Evolutionary conservation across 2,797 vertebrate species (phyloP).

Genomic region (Peromyscus aztecus): DNA sequence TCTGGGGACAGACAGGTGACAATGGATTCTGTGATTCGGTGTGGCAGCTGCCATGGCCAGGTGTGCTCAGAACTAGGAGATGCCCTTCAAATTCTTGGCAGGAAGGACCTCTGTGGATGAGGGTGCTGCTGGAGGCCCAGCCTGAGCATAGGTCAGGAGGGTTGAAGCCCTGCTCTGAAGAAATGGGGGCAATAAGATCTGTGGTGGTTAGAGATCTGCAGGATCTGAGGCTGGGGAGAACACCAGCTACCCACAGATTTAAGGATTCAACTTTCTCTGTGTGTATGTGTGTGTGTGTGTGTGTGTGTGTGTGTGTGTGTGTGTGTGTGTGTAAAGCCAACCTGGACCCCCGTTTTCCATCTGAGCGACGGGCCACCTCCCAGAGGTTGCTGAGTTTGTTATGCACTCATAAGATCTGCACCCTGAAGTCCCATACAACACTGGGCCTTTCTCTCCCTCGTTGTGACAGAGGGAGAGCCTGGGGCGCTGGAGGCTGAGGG

Average conservation of each 20-base stretch:
- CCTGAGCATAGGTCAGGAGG: not conserved
- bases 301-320: no score
- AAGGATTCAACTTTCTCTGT: not conserved
- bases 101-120: not conserved
- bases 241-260: not conserved
- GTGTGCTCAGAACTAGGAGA: not conserved
- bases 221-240: no score
- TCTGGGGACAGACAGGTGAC: not conserved
- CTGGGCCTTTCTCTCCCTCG: not conserved
- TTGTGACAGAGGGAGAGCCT: no score
- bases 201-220: not conserved
- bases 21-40: not conserved
- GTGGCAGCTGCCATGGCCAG: conserved; percentile 1
- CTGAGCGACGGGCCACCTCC: not conserved
- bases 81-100: not conserved
- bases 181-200: not conserved
- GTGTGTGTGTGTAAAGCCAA: not conserved
- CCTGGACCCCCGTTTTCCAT: not conserved
- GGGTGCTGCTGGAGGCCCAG: not conserved
- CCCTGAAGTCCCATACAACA: not conserved
- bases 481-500: rapidly evolving
- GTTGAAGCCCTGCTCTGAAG: not conserved
- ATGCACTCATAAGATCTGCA: rapidly evolving
- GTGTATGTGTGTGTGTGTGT: not conserved
- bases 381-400: not conserved